Evolutionary conservation across 2,113 vertebrate species (phyloP).

Genomic region (Anser brachyrhynchus): DNA sequence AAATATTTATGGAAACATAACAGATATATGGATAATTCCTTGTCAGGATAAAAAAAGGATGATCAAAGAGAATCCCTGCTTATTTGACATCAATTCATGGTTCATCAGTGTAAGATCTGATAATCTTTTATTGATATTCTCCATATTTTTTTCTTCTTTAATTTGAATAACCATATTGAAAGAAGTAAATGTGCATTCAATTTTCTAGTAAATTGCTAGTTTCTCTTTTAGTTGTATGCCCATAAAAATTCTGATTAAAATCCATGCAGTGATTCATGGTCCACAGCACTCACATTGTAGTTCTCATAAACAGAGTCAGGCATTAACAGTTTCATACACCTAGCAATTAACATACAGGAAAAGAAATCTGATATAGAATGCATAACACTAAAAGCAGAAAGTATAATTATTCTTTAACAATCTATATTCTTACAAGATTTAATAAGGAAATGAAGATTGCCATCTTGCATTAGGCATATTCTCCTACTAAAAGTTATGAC

Average conservation of each 20-base stretch:
- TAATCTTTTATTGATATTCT: not conserved
- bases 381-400: not conserved
- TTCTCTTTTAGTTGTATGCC: not conserved
- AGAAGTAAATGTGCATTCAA: not conserved
- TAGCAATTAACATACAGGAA: not conserved
- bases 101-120: not conserved
- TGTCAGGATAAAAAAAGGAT: not conserved
- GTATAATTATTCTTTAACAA: not conserved
- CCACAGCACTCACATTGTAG: not conserved
- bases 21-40: not conserved
- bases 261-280: not conserved
- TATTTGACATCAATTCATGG: not conserved
- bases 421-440: not conserved
- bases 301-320: not conserved
- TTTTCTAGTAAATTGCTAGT: not conserved
- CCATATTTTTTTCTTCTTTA: not conserved
- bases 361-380: not conserved
- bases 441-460: not conserved
- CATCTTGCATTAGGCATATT: not conserved
- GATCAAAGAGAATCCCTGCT: not conserved
- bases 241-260: not conserved
- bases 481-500: not conserved
- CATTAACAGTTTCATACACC: not conserved
- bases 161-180: not conserved
- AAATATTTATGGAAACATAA: not conserved